Evolutionary conservation across 2,113 vertebrate species (phyloP), one percentile per base, ranked within the genome.

Genomic region (Plestiodon gilberti): DNA sequence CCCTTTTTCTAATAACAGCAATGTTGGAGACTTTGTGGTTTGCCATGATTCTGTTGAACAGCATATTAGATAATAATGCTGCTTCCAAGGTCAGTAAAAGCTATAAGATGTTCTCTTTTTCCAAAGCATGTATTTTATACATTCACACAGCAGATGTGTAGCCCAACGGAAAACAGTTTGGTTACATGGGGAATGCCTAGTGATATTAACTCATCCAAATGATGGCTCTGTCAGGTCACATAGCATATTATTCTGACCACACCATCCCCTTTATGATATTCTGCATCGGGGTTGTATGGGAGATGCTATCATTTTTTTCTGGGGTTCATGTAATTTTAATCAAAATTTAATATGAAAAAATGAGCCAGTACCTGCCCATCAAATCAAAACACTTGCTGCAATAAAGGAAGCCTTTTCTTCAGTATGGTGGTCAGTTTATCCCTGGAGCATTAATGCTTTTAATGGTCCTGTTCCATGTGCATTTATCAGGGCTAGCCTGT

Each of bases 141-240:
- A n/a, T 82, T 84, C 71, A 65, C 38, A 76, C 30, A 61, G 40
- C 82, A 64, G 71, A 84, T 84, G 82, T 76, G 82, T 76, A 65
- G 38, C 82, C 70, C 82, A 76, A 84, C 33, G 73, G 82, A 76
- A 84, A 84, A 84, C 82, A 84, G 17, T 76, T 75, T 84, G 38
- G 71, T 48, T 76, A 76, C 82, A 76, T 52, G 61, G 82, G 57
- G 40, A 65, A 59, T 84, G 71, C 59, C 59, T 84, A 64, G 57
- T 76, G 82, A 84, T 76, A 84, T 84, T 84, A 84, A 76, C 59
- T 84, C 71, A 76, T 84, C 82, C 61, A 84, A 76, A 84, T 76
- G 82, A 84, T 76, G 59, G 73, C 57, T 84, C 40, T 84, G 59
- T 76, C 82, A 48, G 20, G 40, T 84, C 35, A 43, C 28, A 84